Evolutionary conservation across 2,797 vertebrate genomes (phyloP).

Genomic region (Octomys mimax): DNA sequence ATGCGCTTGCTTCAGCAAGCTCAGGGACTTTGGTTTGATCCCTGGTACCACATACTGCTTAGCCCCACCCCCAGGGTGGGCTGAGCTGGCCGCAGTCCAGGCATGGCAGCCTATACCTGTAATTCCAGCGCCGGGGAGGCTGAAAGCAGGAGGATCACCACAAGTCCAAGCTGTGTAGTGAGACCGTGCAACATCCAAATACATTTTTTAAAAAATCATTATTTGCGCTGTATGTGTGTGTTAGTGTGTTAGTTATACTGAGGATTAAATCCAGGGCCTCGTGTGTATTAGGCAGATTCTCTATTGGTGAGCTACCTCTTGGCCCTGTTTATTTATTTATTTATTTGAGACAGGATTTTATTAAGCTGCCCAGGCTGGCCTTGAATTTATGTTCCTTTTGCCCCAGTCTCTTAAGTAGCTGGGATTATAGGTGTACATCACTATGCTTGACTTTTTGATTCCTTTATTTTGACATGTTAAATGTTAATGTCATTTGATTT

Average conservation of each 20-base stretch:
- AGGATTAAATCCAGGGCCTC: neutral
- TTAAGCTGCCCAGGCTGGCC: neutral
- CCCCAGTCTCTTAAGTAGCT: neutral
- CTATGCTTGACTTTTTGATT: neutral
- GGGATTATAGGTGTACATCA: neutral
- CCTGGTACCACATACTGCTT: no score
- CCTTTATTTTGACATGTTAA: conserved; percentile 50
- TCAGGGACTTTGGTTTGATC: no score
- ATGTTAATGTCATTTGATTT: conserved; percentile 9
- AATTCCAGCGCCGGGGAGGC: no score
- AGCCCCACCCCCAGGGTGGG: no score
- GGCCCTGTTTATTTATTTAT: neutral
- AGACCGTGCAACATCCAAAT: neutral
- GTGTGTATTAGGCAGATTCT: neutral
- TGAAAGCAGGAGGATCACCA: no score
- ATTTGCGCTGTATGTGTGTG: neutral
- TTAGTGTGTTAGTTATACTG: neutral
- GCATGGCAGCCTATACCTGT: no score
- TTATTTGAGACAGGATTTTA: neutral
- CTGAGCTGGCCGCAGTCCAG: no score
- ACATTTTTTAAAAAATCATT: neutral
- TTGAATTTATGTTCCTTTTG: neutral
- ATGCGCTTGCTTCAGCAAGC: no score
- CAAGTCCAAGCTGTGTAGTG: no score
- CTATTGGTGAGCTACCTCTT: neutral